Evolutionary conservation across 2,113 vertebrate species (phyloP), one percentile per base, ranked within the genome.

Genomic region (Canis aureus): DNA sequence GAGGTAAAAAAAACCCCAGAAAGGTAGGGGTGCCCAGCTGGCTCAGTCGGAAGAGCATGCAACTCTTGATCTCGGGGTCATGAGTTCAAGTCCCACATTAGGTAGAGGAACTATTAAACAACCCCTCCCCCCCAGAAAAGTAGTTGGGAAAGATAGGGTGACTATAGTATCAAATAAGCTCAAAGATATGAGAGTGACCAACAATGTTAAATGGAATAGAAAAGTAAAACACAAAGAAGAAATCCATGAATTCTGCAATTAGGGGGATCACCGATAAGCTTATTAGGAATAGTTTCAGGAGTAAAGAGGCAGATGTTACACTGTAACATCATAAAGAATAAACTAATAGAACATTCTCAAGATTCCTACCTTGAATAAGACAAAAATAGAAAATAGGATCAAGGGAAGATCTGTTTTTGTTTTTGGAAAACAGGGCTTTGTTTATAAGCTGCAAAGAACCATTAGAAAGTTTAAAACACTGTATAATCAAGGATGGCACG

Each of bases 161-260:
- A 90, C 80, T 53, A 32, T 13, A 8, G 29, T 59, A 81, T 60
- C 67, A 86, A 86, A 49, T 81, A 64, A 90, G 55, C 5, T n/a
- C 57, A 79, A 84, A 87, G 32, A 88, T 6, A 35, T 6, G 16
- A 76, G 5, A 79, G 8, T 43, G 51, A 92, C 25, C 74, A 96
- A 59, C 19, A 94, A 81, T 60, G 38, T 87, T 86, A 81, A 86
- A 86, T 32, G 1, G 66, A 76, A 67, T 8, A 66, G n/a, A 51
- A 81, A 88, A 69, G 32, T 90, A 67, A 94, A 74, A 86, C 17
- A 32, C 53, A 51, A 94, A 94, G 13, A 83, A 87, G 57, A 79
- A 97, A 89, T 49, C n/a, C 89, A 49, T 86, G 53, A 12, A 38
- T 73, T 10, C 51, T 35, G 12, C 73, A 64, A 76, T 57, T n/a